Evolutionary conservation across 2,113 vertebrate species (phyloP).

Genomic region (Scopus umbretta): DNA sequence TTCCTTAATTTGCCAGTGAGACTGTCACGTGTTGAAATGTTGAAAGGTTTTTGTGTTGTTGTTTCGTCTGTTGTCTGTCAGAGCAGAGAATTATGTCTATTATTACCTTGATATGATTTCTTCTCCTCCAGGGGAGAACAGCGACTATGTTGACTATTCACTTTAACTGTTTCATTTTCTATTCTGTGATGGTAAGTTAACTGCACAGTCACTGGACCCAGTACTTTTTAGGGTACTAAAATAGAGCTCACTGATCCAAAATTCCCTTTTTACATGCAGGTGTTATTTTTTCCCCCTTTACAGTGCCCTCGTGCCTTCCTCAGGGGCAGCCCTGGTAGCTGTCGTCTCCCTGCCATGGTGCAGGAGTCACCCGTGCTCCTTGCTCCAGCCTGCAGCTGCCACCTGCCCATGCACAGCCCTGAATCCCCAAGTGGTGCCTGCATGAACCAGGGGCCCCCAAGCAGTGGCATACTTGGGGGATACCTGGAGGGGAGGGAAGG

Average conservation of each 20-base stretch:
- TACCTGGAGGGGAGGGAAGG: not conserved
- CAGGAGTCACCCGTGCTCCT: not conserved
- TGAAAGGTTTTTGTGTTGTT: not conserved
- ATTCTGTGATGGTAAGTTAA: not conserved
- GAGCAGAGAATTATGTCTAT: not conserved
- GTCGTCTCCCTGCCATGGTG: rapidly evolving
- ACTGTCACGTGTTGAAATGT: not conserved
- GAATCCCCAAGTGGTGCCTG: not conserved
- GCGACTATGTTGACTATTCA: not conserved
- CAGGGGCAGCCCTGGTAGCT: not conserved
- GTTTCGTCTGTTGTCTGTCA: not conserved
- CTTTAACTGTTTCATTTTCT: not conserved
- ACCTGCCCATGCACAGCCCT: not conserved
- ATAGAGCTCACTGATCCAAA: not conserved
- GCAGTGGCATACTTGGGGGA: not conserved
- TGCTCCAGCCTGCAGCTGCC: not conserved
- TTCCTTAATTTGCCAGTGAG: not conserved
- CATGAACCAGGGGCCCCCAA: rapidly evolving
- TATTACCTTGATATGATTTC: not conserved
- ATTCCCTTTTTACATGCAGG: not conserved
- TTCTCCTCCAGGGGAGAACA: not conserved
- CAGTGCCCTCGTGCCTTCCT: not conserved
- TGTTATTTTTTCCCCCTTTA: not conserved
- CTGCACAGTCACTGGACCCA: not conserved
- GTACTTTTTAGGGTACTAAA: not conserved